phyloP scores from a whole-genome alignment of 1,140 invertebrate genomes.

The Zaprionus inermis region DNA sequence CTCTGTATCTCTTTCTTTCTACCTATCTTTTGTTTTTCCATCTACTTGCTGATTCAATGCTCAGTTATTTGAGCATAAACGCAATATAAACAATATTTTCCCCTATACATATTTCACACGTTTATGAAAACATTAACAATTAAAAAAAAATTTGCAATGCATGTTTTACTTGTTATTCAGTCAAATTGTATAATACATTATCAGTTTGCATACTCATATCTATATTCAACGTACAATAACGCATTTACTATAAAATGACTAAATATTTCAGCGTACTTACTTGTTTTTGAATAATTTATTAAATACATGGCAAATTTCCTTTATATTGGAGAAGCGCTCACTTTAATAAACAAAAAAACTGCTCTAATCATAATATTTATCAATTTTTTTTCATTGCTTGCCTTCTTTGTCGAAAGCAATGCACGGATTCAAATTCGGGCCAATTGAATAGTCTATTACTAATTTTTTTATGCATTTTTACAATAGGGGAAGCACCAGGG shows the following conservation, averaged over 20 bases:
- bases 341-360: conserved; percentile 17
- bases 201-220: conserved; percentile 32
- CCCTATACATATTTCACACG: conserved; percentile 1
- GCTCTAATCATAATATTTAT: conserved; percentile 56
- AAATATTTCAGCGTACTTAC: conserved; percentile 28
- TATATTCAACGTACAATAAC: conserved; percentile 14
- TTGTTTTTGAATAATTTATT: conserved; percentile 6
- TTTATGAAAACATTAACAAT: conserved; percentile 22
- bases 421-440: conserved; percentile 45
- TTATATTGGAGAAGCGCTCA: conserved; percentile 37
- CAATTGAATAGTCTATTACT: conserved; percentile 28
- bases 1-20: conserved; percentile 36
- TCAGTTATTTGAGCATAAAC: conserved; percentile 29
- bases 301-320: conserved; percentile 24
- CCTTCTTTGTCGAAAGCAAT: conserved; percentile 66
- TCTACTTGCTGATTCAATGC: conserved; percentile 15
- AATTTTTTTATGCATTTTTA: conserved; percentile 52
- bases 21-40: conserved; percentile 13
- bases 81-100: conserved; percentile 10
- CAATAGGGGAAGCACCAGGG: conserved; percentile 72
- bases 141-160: conserved; percentile 20
- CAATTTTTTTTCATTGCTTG: conserved; percentile 64
- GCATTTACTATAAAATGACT: conserved; percentile 21
- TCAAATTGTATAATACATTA: conserved; percentile 6
- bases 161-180: conserved; percentile 17